A percentile compares a stretch with the other conserved stretches of the same genome.
Conservation (phyloP, 2,797 vertebrate genomes). For the Tenualosa thibaudeaui region DNA sequence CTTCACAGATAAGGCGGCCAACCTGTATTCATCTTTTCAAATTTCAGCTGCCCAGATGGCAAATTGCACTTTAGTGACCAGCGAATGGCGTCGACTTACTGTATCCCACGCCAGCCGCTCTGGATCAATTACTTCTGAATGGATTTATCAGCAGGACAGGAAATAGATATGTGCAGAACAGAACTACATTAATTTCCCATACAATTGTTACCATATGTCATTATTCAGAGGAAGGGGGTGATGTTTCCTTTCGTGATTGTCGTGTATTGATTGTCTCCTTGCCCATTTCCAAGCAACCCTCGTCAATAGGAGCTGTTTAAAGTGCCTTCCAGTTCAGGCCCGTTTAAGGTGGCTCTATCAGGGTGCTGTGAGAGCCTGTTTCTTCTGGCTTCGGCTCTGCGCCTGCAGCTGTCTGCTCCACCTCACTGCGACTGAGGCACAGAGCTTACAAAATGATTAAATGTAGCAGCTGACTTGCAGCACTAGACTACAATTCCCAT, state of each 20-base stretch:
- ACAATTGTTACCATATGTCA: conserved; percentile 10
- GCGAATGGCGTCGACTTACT: neutral
- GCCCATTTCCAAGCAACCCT: neutral
- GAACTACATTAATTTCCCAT: conserved; percentile 10
- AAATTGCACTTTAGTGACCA: neutral
- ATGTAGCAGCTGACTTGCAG: neutral
- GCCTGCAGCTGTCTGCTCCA: neutral
- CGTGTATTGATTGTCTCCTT: conserved; percentile 13
- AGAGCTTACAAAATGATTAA: neutral
- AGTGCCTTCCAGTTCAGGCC: neutral
- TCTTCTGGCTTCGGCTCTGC: neutral
- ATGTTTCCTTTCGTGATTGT: conserved; percentile 14
- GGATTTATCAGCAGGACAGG: conserved; percentile 6
- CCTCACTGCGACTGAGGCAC: neutral
- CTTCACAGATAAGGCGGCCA: neutral
- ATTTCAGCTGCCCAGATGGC: neutral
- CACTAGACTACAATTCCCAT: conserved; percentile 7
- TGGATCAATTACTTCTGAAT: neutral
- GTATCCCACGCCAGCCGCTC: neutral
- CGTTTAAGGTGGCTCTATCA: neutral
- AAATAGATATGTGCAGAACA: conserved; percentile 19
- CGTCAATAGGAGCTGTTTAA: neutral
- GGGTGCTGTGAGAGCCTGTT: neutral
- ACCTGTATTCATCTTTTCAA: neutral
- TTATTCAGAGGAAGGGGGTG: conserved; percentile 2